Conservation (phyloP, 2,113 vertebrate genomes). For the Carassius gibelio region DNA sequence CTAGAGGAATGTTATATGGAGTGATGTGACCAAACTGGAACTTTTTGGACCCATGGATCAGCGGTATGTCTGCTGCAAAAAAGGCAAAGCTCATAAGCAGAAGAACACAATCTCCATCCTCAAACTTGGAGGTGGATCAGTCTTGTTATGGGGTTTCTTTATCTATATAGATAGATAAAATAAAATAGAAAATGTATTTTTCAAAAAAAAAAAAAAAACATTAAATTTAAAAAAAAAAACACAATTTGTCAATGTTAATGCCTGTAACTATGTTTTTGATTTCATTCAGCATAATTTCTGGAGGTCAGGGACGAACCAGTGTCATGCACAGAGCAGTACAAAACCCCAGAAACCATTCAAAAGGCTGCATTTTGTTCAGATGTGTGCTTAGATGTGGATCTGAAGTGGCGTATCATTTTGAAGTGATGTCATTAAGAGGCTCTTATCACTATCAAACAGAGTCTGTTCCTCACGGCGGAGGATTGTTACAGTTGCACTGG, state of each 20-base stretch:
- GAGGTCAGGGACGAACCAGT: neutral
- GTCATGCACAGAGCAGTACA: neutral
- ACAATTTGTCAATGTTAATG: neutral
- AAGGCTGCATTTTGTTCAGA: slow-evolving; percentile 11
- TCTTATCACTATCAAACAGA: slow-evolving; percentile 23
- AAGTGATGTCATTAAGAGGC: slow-evolving; percentile 29
- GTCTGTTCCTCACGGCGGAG: neutral
- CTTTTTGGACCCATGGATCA: too few species aligned
- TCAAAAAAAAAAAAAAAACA: too few species aligned
- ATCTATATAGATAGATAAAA: too few species aligned
- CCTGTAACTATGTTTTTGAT: neutral
- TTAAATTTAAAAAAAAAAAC: neutral
- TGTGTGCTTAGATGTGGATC: slow-evolving; percentile 20
- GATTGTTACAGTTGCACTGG: neutral
- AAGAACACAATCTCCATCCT: too few species aligned
- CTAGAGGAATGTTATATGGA: too few species aligned
- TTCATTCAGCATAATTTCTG: neutral
- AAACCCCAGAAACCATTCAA: neutral
- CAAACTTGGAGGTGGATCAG: too few species aligned
- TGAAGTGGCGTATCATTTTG: slow-evolving; percentile 14
- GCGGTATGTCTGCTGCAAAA: too few species aligned
- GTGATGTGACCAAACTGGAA: too few species aligned
- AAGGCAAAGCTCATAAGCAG: too few species aligned
- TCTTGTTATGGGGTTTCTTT: too few species aligned
- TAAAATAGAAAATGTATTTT: too few species aligned